Evolutionary conservation across 2,888 invertebrate genomes (phyloP).

Genomic region (Neoitamus cyanurus): DNA sequence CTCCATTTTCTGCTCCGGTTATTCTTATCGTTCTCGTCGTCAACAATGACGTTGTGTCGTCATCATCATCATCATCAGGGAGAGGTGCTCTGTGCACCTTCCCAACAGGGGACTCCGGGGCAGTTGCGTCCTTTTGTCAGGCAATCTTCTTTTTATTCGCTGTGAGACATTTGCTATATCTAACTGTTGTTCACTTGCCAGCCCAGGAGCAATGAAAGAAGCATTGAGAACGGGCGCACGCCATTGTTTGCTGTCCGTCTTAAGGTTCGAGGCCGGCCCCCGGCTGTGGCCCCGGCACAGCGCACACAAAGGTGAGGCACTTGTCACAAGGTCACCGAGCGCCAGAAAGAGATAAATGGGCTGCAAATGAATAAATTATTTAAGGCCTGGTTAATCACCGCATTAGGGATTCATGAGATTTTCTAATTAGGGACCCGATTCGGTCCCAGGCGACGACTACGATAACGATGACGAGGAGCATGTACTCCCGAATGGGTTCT

Average conservation of each 20-base stretch:
- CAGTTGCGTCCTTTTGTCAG: background rate
- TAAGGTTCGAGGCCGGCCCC: background rate
- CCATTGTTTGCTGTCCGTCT: background rate
- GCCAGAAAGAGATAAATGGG: background rate
- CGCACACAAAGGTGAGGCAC: background rate
- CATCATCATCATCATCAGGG: background rate
- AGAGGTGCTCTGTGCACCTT: background rate
- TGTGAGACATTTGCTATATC: background rate
- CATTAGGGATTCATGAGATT: constrained; percentile 31
- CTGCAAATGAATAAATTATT: constrained; percentile 28
- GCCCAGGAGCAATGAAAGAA: background rate
- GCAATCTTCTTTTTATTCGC: background rate
- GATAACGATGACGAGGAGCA: background rate
- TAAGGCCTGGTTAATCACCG: constrained; percentile 17
- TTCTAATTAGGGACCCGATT: constrained; percentile 12
- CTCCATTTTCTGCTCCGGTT: background rate
- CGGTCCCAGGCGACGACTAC: background rate
- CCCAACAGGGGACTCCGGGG: background rate
- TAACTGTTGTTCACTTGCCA: background rate
- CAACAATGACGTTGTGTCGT: background rate
- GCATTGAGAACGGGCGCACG: background rate
- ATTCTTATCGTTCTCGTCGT: background rate
- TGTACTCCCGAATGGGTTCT: background rate
- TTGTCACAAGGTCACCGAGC: constrained; percentile 16
- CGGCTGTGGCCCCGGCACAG: background rate